These are phyloP conservation scores for Caloenas nicobarica DNA, from an alignment of 2,113 vertebrate genomes.

Conservation along the genomic window DNA sequence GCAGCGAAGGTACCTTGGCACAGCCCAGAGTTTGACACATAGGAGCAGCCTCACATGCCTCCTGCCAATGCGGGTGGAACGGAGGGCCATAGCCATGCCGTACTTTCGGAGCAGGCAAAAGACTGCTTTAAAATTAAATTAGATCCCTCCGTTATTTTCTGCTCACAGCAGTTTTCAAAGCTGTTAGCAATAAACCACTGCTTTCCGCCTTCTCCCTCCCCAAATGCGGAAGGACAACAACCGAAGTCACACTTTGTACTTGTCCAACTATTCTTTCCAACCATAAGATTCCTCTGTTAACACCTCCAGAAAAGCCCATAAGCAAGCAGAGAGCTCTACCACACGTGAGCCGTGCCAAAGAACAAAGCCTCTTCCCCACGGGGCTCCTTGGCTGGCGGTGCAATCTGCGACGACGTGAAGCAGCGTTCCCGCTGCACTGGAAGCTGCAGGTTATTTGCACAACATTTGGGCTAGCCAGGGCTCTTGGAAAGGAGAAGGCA, in stretches of 20 bases:
- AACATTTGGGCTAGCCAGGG: not conserved
- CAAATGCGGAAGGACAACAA: not conserved
- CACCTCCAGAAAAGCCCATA: not conserved
- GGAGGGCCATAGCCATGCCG: accelerated
- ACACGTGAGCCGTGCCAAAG: not conserved
- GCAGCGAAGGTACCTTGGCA: not conserved
- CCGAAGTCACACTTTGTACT: not conserved
- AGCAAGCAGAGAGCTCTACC: not conserved
- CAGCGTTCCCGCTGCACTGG: accelerated
- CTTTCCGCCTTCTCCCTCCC: not conserved
- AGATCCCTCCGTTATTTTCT: not conserved
- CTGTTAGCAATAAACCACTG: not conserved
- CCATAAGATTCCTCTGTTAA: not conserved
- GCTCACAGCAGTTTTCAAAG: not conserved
- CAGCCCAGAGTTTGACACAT: accelerated
- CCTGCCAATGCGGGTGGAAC: not conserved
- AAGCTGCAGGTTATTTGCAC: not conserved
- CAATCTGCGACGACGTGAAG: not conserved
- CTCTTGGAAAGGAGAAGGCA: not conserved
- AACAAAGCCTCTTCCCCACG: not conserved
- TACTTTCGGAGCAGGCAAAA: not conserved
- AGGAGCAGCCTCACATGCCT: not conserved
- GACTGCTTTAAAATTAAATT: not conserved
- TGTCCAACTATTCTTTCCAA: not conserved
- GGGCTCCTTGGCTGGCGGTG: not conserved